A percentile compares a stretch with the other conserved stretches of the same genome.
Evolutionary conservation across 2,113 vertebrate species (phyloP).

Genomic region (Otolemur garnettii): DNA sequence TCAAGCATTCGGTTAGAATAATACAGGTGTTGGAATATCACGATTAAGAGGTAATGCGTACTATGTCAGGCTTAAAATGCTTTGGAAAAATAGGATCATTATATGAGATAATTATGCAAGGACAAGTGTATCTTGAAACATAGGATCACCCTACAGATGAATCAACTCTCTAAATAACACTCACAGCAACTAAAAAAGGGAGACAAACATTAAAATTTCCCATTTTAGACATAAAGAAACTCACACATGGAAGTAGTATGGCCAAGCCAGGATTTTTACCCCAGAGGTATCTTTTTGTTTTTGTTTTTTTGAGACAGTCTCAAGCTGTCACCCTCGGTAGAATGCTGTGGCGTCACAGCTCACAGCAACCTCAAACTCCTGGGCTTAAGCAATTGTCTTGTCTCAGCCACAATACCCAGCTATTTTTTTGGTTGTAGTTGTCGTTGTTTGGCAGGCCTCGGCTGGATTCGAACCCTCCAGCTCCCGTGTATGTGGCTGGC

Average conservation of each 20-base stretch:
- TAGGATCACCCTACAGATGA: not conserved
- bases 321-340: too few relatives aligned
- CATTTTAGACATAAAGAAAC: not conserved
- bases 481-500: too few relatives aligned
- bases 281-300: not conserved
- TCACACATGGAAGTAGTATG: fast-evolving
- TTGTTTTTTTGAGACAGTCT: too few relatives aligned
- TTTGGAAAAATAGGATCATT: not conserved
- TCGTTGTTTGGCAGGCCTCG: too few relatives aligned
- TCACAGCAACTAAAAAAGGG: not conserved
- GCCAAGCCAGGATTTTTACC: too few relatives aligned
- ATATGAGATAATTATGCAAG: not conserved
- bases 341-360: too few relatives aligned
- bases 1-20: not conserved
- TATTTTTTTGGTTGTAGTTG: too few relatives aligned
- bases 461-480: too few relatives aligned
- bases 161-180: not conserved
- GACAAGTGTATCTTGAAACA: not conserved
- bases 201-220: not conserved
- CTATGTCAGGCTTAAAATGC: not conserved
- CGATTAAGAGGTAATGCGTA: not conserved
- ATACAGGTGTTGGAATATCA: not conserved
- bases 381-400: too few relatives aligned
- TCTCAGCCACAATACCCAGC: too few relatives aligned
- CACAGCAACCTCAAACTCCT: too few relatives aligned